These are phyloP conservation scores for Oplegnathus fasciatus DNA, from an alignment of 2,113 vertebrate species.

Conservation along the genomic window DNA sequence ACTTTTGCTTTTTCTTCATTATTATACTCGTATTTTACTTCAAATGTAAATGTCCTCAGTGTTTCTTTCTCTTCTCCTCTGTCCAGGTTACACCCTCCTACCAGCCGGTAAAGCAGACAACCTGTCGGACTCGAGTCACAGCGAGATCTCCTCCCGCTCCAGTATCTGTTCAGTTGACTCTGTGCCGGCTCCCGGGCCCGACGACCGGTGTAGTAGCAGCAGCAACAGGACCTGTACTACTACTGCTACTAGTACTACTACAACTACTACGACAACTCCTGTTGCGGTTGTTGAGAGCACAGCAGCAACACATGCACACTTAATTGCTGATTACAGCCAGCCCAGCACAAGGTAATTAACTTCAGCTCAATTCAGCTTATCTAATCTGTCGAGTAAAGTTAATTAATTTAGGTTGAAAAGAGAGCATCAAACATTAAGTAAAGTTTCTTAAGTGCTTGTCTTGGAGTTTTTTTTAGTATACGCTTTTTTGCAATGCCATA, in stretches of 20 bases:
- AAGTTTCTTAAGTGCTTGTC: neutral
- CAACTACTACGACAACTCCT: constrained; percentile 21
- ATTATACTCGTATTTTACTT: neutral
- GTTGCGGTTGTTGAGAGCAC: constrained; percentile 78
- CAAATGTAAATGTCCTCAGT: neutral
- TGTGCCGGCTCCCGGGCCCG: constrained; percentile 83
- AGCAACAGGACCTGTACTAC: constrained; percentile 74
- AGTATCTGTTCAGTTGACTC: constrained; percentile 96
- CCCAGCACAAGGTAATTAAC: constrained; percentile 86
- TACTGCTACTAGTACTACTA: constrained; percentile 44
- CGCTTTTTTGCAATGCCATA: neutral
- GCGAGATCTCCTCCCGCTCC: constrained; percentile 96
- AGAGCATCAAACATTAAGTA: neutral
- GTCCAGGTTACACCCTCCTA: constrained; percentile 87
- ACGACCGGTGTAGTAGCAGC: constrained; percentile 81
- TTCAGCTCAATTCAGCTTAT: neutral
- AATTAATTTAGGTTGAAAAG: neutral
- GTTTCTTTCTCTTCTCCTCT: constrained; percentile 33
- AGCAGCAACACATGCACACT: constrained; percentile 74
- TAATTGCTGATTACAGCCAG: constrained; percentile 82
- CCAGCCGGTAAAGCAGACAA: constrained; percentile 90
- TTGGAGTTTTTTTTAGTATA: neutral
- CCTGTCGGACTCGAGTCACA: constrained; percentile 95
- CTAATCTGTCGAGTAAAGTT: constrained; percentile 10
- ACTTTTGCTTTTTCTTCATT: neutral